Conservation (phyloP, 2,113 vertebrate species). For the Empidonax alnorum region DNA sequence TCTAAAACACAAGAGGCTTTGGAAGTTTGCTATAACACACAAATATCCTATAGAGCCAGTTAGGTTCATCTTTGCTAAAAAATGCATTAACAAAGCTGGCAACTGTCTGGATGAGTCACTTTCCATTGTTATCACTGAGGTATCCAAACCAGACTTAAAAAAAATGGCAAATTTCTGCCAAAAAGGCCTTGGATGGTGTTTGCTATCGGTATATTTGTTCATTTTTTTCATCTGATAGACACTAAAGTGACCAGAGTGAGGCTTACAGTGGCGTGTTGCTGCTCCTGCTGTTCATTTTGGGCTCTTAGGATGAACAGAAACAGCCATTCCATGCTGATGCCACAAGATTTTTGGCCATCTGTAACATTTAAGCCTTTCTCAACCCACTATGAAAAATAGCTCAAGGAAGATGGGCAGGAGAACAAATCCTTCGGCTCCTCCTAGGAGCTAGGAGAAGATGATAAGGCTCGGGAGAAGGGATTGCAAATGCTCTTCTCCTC, state of each 20-base stretch:
- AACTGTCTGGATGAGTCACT: neutral
- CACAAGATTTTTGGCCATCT: constrained; percentile 21
- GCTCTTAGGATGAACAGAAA: neutral
- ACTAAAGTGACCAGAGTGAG: neutral
- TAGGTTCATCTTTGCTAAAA: neutral
- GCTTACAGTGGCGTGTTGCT: neutral
- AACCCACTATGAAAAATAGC: neutral
- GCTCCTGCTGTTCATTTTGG: neutral
- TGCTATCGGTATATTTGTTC: neutral
- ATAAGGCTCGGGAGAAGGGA: neutral
- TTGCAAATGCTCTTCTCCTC: neutral
- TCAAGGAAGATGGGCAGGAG: neutral
- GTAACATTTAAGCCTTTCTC: constrained; percentile 7
- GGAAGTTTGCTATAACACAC: neutral
- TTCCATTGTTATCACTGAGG: neutral
- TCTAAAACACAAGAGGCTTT: neutral
- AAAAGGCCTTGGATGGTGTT: neutral
- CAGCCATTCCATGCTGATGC: neutral
- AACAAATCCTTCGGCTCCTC: neutral
- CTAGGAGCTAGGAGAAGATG: neutral
- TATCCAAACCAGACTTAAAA: neutral
- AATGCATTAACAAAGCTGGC: neutral
- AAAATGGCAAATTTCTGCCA: neutral
- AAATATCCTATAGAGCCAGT: neutral
- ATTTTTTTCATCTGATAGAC: neutral